These are phyloP conservation scores for Stegana nigrithorax DNA, from an alignment of 2,888 invertebrate genomes.

Conservation along the genomic window DNA sequence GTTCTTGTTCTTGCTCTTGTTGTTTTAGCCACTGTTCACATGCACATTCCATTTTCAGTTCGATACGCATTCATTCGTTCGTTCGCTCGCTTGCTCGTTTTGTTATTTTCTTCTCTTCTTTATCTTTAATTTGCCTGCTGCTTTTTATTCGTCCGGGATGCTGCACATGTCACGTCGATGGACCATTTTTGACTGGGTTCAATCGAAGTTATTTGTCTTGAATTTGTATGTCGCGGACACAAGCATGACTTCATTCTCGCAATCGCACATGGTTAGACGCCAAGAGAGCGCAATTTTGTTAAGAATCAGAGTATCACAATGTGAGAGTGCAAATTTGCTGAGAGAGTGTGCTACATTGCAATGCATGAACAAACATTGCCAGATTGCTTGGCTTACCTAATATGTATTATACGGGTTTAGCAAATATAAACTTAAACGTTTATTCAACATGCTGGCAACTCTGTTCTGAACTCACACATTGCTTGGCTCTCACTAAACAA, in stretches of 20 bases:
- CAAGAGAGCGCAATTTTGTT: no score
- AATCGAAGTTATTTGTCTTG: slow-evolving; percentile 42
- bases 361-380: neutral
- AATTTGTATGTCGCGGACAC: slow-evolving; percentile 12
- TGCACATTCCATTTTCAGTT: neutral
- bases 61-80: neutral
- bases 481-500: no score
- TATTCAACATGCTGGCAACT: neutral
- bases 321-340: neutral
- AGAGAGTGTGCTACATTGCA: neutral
- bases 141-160: slow-evolving; percentile 55
- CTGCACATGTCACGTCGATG: slow-evolving; percentile 64
- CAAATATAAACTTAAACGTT: neutral
- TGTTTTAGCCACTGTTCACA: slow-evolving; percentile 5
- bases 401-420: no score
- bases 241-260: no score
- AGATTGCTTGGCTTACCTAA: no score
- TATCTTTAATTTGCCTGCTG: slow-evolving; percentile 20
- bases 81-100: neutral
- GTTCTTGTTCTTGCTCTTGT: slow-evolving; percentile 11
- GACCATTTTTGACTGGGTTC: slow-evolving; percentile 67
- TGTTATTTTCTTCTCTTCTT: slow-evolving; percentile 20
- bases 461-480: neutral
- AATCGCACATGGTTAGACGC: no score
- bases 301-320: no score